A percentile compares a stretch with the other conserved stretches of the same genome.
phyloP scores from a whole-genome alignment of 1,140 invertebrate species.

The Brachionus manjavacas region DNA sequence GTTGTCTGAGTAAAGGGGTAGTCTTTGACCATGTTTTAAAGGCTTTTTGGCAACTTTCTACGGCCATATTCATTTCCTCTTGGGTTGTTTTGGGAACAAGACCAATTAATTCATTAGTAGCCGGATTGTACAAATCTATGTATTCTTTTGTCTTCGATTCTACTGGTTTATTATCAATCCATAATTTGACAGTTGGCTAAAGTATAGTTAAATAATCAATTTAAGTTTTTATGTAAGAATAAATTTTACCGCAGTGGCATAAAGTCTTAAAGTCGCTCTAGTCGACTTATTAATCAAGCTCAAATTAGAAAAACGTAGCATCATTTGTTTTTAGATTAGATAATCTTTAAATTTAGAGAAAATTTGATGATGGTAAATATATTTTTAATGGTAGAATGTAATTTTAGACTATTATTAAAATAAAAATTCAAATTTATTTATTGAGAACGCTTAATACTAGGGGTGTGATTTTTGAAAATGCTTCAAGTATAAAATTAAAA shows the following conservation, averaged over 20 bases:
- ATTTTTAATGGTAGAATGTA: background rate
- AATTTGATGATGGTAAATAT: background rate
- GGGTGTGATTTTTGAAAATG: background rate
- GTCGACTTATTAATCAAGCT: background rate
- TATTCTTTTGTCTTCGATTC: conserved; percentile 86
- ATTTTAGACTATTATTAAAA: background rate
- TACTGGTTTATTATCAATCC: conserved; percentile 87
- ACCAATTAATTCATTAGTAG: conserved; percentile 66
- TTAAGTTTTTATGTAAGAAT: no score
- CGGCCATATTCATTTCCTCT: conserved; percentile 83
- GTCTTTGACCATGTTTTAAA: conserved; percentile 81
- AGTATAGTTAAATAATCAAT: background rate
- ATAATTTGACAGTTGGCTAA: conserved; percentile 72
- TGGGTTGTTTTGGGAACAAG: conserved; percentile 83
- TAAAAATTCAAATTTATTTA: background rate
- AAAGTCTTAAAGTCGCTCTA: background rate
- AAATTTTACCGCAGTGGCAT: background rate
- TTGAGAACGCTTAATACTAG: background rate
- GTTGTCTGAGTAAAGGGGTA: conserved; percentile 85
- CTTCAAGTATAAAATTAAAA: background rate
- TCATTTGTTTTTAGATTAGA: background rate
- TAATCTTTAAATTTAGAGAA: background rate
- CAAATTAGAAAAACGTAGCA: background rate
- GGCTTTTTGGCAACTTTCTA: conserved; percentile 77
- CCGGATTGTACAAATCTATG: conserved; percentile 87